Conservation (phyloP, 2,797 vertebrate species). For the Telmatherina bonti region DNA sequence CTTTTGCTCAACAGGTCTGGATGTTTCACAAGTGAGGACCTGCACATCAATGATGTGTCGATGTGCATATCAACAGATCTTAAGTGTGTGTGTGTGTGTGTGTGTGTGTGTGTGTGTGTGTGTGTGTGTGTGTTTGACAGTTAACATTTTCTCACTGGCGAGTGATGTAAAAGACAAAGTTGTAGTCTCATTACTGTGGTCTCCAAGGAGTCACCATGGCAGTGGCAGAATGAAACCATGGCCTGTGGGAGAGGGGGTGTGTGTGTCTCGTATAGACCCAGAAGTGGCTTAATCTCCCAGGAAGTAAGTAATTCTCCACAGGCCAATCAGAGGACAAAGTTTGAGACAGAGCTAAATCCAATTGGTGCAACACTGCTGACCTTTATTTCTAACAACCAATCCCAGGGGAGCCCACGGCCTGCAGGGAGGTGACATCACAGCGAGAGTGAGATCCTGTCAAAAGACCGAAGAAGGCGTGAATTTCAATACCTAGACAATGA, state of each 20-base stretch:
- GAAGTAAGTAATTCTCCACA: constrained; percentile 64
- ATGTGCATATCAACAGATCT: constrained; percentile 13
- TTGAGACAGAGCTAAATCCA: constrained; percentile 49
- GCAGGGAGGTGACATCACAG: constrained; percentile 19
- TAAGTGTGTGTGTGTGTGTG: constrained; percentile 4
- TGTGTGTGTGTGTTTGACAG: background rate
- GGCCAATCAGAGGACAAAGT: constrained; percentile 70
- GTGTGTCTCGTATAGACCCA: constrained; percentile 66
- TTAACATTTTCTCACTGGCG: background rate
- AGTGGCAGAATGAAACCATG: constrained; percentile 76
- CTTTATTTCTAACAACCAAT: constrained; percentile 35
- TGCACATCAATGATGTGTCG: constrained; percentile 49
- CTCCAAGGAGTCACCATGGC: constrained; percentile 75
- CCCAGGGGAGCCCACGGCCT: constrained; percentile 17
- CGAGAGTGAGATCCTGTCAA: constrained; percentile 2
- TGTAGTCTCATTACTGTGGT: constrained; percentile 68
- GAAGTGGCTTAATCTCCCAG: constrained; percentile 66
- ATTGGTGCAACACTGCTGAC: constrained; percentile 50
- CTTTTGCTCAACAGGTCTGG: constrained; percentile 72
- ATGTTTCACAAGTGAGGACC: constrained; percentile 75
- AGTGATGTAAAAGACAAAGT: constrained; percentile 39
- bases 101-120: no score
- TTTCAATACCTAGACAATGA: background rate
- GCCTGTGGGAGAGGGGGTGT: constrained; percentile 70
- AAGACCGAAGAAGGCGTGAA: constrained; percentile 26